Evolutionary conservation across 1,140 invertebrate genomes (phyloP).

Genomic region (Nasonia vitripennis): DNA sequence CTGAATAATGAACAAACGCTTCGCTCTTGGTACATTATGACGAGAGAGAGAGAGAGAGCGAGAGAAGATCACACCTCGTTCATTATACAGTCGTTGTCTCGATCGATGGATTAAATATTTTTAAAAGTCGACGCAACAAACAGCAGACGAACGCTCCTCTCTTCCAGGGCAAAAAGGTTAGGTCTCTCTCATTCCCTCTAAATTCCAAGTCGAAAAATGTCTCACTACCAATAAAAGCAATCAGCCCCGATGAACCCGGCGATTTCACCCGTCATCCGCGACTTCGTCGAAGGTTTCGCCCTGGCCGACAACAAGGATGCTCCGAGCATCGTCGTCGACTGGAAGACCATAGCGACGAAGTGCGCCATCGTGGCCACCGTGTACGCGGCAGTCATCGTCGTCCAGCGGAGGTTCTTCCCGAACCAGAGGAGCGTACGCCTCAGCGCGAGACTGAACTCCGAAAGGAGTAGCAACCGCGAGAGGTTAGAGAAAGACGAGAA

Average conservation of each 20-base stretch:
- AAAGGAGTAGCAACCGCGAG: background rate
- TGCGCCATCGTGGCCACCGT: conserved; percentile 45
- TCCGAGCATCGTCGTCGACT: background rate
- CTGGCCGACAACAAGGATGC: background rate
- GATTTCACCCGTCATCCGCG: conserved; percentile 21
- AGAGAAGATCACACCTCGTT: background rate
- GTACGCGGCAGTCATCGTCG: conserved; percentile 37
- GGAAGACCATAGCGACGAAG: conserved; percentile 47
- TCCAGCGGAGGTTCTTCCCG: conserved; percentile 31
- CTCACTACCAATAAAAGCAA: background rate
- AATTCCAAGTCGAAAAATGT: conserved; percentile 21
- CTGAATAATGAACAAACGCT: background rate
- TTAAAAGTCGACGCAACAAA: background rate
- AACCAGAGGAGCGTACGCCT: background rate
- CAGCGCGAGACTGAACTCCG: background rate
- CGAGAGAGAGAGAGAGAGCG: background rate
- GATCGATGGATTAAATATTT: background rate
- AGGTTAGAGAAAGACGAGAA: background rate
- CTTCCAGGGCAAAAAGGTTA: background rate
- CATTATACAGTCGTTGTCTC: background rate
- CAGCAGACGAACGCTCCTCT: background rate
- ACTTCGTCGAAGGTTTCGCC: conserved; percentile 27
- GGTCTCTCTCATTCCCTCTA: background rate
- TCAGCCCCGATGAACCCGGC: conserved; percentile 49
- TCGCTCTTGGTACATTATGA: background rate